A percentile compares a stretch with the other conserved stretches of the same genome.
Conservation (phyloP, 2,797 vertebrate genomes). For the Crenuchus spilurus region DNA sequence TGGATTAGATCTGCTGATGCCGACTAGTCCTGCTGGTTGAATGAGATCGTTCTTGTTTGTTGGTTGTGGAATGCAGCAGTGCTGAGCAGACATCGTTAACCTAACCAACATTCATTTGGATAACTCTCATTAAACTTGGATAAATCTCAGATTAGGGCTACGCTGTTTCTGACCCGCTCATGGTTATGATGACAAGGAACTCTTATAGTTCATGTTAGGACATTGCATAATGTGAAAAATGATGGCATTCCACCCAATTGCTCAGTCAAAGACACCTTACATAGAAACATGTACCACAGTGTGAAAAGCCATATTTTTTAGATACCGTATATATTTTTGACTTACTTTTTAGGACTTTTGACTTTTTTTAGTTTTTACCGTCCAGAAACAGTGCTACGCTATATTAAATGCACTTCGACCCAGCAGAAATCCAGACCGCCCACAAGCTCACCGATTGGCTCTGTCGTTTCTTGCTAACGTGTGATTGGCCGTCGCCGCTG, state of each 20-base stretch:
- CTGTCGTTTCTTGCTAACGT: no score
- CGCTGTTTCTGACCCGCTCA: background rate
- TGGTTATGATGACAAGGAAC: background rate
- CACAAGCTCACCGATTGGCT: no score
- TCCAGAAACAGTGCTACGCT: no score
- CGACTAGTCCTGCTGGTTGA: constrained; percentile 17
- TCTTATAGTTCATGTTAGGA: background rate
- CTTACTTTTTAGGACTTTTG: no score
- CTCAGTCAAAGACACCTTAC: background rate
- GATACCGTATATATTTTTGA: no score
- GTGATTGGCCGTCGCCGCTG: no score
- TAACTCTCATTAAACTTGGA: background rate
- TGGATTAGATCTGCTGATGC: constrained; percentile 50
- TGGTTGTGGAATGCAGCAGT: constrained; percentile 12
- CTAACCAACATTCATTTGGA: constrained; percentile 6
- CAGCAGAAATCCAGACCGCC: no score
- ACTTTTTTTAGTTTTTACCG: no score
- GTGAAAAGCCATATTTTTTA: no score
- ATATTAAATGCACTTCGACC: no score
- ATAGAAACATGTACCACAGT: no score
- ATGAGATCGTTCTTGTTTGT: constrained; percentile 23
- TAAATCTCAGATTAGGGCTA: background rate
- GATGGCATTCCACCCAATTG: background rate
- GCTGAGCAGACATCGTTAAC: background rate
- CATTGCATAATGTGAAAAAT: background rate